Base-by-base conservation (phyloP, 1,140 invertebrate genomes). In the Ladona fulva region DNA sequence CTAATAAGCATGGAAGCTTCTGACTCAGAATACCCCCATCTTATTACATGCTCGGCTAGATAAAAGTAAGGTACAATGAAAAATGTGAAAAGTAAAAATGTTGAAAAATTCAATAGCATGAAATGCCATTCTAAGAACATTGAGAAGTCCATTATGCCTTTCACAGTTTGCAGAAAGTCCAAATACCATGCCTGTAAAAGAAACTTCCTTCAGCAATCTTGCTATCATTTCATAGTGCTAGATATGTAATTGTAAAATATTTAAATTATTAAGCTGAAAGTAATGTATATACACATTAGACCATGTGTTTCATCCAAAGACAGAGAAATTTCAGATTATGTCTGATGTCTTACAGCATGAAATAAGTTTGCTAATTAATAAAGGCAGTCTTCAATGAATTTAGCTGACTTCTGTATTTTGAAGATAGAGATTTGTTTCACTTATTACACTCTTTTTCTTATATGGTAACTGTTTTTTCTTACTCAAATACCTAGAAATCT, bases 31-130 rank as follows among this genome's bases (percentile, higher is more conserved):
- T 25, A 75, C 8, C 74, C 74, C 16, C 16, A 42, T 19, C 37
- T 75, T 16, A 75, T 82, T 11, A 87, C 86, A 80, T 86, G 83
- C 78, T 95, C 93, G 74, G 92, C 92, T 25, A 96, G 86, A 84
- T 95, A 97, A 83, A 96, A 93, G 86, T 97, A 96, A 44, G 94
- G 94, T 75, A 95, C 92, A 81, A 96, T 95, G 83, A 95, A 95
- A 92, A 93, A 97, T 80, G 91, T 92, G 84, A 95, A 96, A 24
- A 96, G 87, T 52, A 95, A 88, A 80, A 95, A 91, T 78, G 95
- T 96, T 5, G 93, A 93, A 0, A 95, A 80, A 76, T 92, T 93
- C 80, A 96, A 90, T 10, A 96, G 86, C 75, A 94, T 86, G 83
- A 95, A 96, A 78, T 93, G 92, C 42, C 91, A 85, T 82, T 93